Evolutionary conservation across 2,888 invertebrate genomes (phyloP), one percentile per base, ranked within the genome.

Genomic region (Thymelicus lineola): DNA sequence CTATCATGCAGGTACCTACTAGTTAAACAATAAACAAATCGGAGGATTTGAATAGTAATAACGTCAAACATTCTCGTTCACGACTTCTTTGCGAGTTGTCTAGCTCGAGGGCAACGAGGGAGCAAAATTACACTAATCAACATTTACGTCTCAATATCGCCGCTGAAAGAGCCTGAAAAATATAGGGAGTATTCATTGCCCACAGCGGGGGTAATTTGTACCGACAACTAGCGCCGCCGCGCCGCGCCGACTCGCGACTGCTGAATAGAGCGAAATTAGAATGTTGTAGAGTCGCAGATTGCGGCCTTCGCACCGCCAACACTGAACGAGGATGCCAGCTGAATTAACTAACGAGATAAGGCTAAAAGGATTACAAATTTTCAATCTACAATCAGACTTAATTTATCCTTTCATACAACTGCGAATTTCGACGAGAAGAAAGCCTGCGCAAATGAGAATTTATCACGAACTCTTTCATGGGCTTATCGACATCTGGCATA

Each of bases 231-330:
- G 61, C 14, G 46, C 60, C 46, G 17, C 48, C 45, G 17, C 42
- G 61, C 59, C 42, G 42, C 38, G 38, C 38, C 38, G 55, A 70
- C n/a, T n/a, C n/a, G n/a, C 71, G 59, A 14, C 59, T 15, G 45
- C 48, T 77, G 75, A 76, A 79, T 77, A 73, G 73, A 55, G 71
- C 46, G 17, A 70, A 75, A 79, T 76, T 77, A 77, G 72, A 73
- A 71, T 73, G 71, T 71, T 70, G 73, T 66, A 74, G 74, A 71
- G 64, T 55, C 66, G 55, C 50, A 69, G 72, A 69, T 64, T 71
- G 67, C 67, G 55, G 35, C 42, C 53, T 48, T 46, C 35, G 46
- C 20, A 61, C 50, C 55, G 48, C 45, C 53, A 53, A 50, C 60
- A 60, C 53, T 59, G 60, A 71, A 55, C 71, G 70, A 36, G 61